Percentiles rank a stretch among this genome's conserved stretches.
phyloP scores from a whole-genome alignment of 1,140 invertebrate species.

The Drosophila oshimai region DNA sequence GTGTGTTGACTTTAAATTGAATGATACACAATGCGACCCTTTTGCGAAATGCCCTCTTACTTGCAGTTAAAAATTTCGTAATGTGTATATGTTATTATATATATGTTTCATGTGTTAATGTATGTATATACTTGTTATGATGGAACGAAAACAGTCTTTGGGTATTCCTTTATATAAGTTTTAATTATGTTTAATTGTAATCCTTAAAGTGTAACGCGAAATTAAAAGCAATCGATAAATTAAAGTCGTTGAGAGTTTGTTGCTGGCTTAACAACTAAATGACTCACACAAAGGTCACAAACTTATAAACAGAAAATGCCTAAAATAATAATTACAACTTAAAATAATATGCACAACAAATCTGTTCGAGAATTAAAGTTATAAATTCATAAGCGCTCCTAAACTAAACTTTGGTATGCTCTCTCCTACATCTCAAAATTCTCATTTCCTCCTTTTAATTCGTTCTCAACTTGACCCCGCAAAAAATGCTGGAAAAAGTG shows the following conservation, averaged over 20 bases:
- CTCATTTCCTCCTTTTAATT: not conserved
- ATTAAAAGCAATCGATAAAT: slow-evolving; percentile 32
- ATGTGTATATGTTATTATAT: slow-evolving; percentile 56
- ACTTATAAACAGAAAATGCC: slow-evolving; percentile 21
- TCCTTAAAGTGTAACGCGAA: slow-evolving; percentile 54
- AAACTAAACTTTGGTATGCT: slow-evolving; percentile 78
- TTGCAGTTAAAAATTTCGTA: slow-evolving; percentile 68
- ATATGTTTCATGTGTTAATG: slow-evolving; percentile 48
- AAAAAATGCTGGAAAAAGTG: slow-evolving; percentile 31
- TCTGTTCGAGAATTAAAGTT: slow-evolving; percentile 47
- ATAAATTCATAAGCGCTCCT: slow-evolving; percentile 61
- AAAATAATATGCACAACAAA: slow-evolving; percentile 71
- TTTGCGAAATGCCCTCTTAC: slow-evolving; percentile 28
- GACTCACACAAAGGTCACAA: slow-evolving; percentile 34
- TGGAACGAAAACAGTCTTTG: slow-evolving; percentile 83
- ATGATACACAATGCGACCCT: slow-evolving; percentile 46
- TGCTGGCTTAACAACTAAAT: slow-evolving; percentile 40
- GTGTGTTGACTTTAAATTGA: slow-evolving; percentile 31
- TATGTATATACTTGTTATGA: slow-evolving; percentile 78
- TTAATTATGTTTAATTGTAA: slow-evolving; percentile 66
- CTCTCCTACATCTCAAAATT: slow-evolving; percentile 24
- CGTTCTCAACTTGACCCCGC: slow-evolving; percentile 4
- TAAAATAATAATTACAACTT: slow-evolving; percentile 53
- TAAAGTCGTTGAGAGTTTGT: slow-evolving; percentile 35
- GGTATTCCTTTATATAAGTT: slow-evolving; percentile 81